Conservation (phyloP, 2,888 invertebrate species). For the Xestia xanthographa region DNA sequence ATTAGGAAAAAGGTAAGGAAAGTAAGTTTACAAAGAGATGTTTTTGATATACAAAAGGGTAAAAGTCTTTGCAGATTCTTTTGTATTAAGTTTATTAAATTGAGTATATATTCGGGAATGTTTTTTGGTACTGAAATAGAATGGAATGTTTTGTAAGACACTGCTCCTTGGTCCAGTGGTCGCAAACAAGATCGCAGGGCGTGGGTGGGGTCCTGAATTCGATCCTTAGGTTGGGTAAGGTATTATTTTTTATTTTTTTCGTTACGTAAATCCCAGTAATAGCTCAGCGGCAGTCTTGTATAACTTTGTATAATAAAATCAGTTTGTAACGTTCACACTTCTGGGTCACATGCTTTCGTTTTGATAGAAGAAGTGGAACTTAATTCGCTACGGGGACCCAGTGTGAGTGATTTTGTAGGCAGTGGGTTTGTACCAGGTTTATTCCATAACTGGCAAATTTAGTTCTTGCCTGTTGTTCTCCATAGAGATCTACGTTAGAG, state of each 20-base stretch:
- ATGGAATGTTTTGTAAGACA: slow-evolving; percentile 14
- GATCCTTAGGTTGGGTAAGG: neutral
- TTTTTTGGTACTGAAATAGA: slow-evolving; percentile 19
- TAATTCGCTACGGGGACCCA: neutral
- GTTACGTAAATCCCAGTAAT: neutral
- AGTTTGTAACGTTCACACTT: neutral
- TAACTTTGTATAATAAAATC: neutral
- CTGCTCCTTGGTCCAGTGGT: neutral
- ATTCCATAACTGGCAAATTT: too few species aligned
- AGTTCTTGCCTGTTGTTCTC: too few species aligned
- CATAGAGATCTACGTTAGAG: too few species aligned
- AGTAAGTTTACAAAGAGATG: slow-evolving; percentile 20
- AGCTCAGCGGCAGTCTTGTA: neutral
- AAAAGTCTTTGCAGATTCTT: slow-evolving; percentile 37
- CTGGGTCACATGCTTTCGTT: neutral
- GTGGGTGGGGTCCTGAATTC: neutral
- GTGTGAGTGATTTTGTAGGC: neutral
- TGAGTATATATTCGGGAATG: slow-evolving; percentile 18
- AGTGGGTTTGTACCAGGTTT: neutral
- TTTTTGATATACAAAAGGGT: slow-evolving; percentile 38
- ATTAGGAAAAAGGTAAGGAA: slow-evolving; percentile 18
- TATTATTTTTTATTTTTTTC: neutral
- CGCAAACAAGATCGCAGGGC: neutral
- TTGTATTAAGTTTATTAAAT: slow-evolving; percentile 50
- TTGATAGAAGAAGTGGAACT: neutral